Base-by-base conservation (phyloP, 2,113 vertebrate genomes). In the Hystrix cristata region DNA sequence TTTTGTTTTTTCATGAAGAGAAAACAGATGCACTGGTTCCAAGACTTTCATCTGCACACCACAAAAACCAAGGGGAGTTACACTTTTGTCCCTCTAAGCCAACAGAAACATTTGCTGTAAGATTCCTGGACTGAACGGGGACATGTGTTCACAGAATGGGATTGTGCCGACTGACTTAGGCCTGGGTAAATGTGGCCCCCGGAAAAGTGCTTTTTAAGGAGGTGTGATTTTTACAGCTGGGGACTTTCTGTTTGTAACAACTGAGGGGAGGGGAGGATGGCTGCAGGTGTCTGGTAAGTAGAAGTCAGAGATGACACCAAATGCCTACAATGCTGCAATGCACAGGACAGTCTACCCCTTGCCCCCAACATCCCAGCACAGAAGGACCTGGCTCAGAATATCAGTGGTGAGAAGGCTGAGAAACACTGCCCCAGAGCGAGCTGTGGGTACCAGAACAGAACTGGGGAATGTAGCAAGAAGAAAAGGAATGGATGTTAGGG, bases 81-180 rank as follows among this genome's bases (percentile, higher is more conserved):
- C 65, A 79, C 13, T 93, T 88, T 91, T n/a, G 43, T 65, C 79
- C 62, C 34, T 60, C 53, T 65, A 94, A 71, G 38, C 18, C 85
- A 89, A 67, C 43, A 55, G 65, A 74, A 86, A 71, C 4, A 38
- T 76, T 53, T 91, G 57, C 27, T 82, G 12, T 65, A 6, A 43
- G 60, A 34, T 87, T 88, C 23, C 76, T 71, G 62, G 27, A n/a
- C 3, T 29, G 43, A 62, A n/a, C 0, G 51, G 59, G 43, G 82
- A 60, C 55, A 55, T 19, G 34, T 64, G 3, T 43, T 88, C 31
- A 38, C 7, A 34, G 43, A 51, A 8, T 19, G 31, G 38, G 21
- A 34, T 16, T n/a, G 16, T 43, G n/a, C 10, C 5, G 10, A 16
- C 38, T 59, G 16, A 18, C 59, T 43, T 59, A 62, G 87, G 43